Percentiles rank a stretch among this genome's conserved stretches.
Conservation (phyloP, 2,113 vertebrate genomes). For the Hippotragus niger region DNA sequence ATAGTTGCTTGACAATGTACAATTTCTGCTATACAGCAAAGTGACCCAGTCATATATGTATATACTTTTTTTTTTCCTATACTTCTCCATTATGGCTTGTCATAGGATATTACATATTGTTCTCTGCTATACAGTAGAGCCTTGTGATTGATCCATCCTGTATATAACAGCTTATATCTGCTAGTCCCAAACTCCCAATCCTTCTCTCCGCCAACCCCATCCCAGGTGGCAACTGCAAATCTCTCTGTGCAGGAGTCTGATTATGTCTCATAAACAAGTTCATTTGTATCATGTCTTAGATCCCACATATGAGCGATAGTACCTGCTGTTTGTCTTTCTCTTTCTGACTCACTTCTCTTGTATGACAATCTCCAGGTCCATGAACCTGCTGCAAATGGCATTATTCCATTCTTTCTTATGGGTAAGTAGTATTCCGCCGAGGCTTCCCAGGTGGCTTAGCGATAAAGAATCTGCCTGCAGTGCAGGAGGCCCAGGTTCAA, state of each 20-base stretch:
- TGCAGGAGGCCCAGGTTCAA: background rate
- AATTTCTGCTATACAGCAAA: background rate
- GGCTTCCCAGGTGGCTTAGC: background rate
- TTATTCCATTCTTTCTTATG: background rate
- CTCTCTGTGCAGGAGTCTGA: background rate
- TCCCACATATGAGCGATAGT: background rate
- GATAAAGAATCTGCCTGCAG: background rate
- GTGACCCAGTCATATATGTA: background rate
- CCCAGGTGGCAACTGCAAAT: too few relatives aligned
- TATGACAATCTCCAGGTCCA: background rate
- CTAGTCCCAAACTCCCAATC: background rate
- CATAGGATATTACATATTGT: background rate
- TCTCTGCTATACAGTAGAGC: background rate
- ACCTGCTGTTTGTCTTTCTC: background rate
- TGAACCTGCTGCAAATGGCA: background rate
- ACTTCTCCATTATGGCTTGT: background rate
- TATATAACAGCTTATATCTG: background rate
- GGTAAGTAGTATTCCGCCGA: background rate
- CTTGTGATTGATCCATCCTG: background rate
- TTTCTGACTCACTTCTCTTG: background rate
- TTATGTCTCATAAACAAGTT: background rate
- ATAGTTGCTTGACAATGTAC: accelerated
- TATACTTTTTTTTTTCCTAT: accelerated
- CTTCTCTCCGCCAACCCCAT: background rate
- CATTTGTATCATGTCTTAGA: accelerated